These are phyloP conservation scores for Danaus plexippus DNA, from an alignment of 1,140 invertebrate genomes.

Conservation along the genomic window DNA sequence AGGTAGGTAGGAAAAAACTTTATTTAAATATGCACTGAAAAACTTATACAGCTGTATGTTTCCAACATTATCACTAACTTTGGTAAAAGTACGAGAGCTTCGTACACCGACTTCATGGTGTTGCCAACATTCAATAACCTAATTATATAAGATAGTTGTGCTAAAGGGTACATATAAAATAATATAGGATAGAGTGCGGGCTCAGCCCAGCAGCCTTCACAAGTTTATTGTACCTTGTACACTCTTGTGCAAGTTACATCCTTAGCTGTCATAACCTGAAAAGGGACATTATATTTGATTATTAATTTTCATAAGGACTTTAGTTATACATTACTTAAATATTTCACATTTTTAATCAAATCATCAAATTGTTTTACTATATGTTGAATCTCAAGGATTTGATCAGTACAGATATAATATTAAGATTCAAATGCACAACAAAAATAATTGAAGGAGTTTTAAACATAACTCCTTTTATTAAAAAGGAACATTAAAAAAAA, in stretches of 20 bases:
- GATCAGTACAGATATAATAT: no score
- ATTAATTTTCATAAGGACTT: no score
- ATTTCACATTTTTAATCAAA: no score
- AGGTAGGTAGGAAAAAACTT: constrained; percentile 41
- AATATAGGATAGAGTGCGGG: constrained; percentile 40
- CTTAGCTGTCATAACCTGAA: constrained; percentile 79
- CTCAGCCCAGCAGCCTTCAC: constrained; percentile 52
- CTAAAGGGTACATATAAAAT: constrained; percentile 40
- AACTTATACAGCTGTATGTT: constrained; percentile 48
- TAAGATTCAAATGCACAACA: no score
- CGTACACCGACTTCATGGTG: constrained; percentile 29
- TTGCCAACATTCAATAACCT: constrained; percentile 35
- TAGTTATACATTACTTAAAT: no score
- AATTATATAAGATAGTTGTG: constrained; percentile 51
- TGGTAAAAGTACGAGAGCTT: constrained; percentile 20
- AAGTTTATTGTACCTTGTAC: constrained; percentile 75
- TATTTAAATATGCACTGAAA: constrained; percentile 65
- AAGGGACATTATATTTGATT: constrained; percentile 23
- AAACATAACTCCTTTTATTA: no score
- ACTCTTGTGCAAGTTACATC: constrained; percentile 80
- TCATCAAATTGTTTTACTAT: no score
- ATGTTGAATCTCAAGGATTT: no score
- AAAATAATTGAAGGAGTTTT: no score
- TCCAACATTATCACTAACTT: constrained; percentile 8
- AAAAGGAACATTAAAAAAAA: no score